Conservation (phyloP, 2,113 vertebrate species). For the Lepisosteus osseus region DNA sequence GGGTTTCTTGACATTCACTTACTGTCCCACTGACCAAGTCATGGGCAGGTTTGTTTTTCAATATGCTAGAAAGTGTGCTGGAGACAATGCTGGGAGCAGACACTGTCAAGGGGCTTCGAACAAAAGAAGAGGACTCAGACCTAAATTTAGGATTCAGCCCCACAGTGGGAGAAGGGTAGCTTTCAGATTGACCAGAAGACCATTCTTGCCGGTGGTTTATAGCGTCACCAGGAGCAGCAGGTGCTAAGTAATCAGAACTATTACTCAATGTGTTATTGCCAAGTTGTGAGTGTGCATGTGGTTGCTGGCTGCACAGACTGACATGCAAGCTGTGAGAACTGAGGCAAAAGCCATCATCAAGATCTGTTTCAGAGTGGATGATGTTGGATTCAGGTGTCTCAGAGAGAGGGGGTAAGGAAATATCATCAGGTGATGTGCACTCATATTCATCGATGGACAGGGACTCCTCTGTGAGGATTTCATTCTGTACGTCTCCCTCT, state of each 20-base stretch:
- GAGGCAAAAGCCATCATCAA: conserved; percentile 66
- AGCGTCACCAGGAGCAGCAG: conserved; percentile 48
- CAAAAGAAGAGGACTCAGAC: conserved; percentile 57
- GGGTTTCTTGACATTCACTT: conserved; percentile 50
- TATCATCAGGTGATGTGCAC: conserved; percentile 83
- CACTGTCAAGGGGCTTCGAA: conserved; percentile 50
- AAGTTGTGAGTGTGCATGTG: conserved; percentile 43
- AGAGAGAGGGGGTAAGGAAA: conserved; percentile 84
- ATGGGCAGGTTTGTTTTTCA: conserved; percentile 44
- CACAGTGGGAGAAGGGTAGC: conserved; percentile 44
- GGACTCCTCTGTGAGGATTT: conserved; percentile 64
- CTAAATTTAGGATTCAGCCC: conserved; percentile 44
- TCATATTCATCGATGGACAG: conserved; percentile 81
- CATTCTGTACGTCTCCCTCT: conserved; percentile 58
- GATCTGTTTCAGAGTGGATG: conserved; percentile 72
- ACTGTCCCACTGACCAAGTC: conserved; percentile 37
- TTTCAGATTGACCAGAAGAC: conserved; percentile 52
- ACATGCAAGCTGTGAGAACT: conserved; percentile 59
- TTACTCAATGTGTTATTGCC: conserved; percentile 30
- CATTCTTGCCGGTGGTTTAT: conserved; percentile 43
- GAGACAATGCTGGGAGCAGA: conserved; percentile 49
- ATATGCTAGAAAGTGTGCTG: conserved; percentile 48
- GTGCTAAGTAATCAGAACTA: conserved; percentile 44
- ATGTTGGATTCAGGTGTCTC: conserved; percentile 80
- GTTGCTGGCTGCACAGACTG: conserved; percentile 56